Conservation (phyloP, 1,140 invertebrate species). For the Rhizoglyphus robini region DNA sequence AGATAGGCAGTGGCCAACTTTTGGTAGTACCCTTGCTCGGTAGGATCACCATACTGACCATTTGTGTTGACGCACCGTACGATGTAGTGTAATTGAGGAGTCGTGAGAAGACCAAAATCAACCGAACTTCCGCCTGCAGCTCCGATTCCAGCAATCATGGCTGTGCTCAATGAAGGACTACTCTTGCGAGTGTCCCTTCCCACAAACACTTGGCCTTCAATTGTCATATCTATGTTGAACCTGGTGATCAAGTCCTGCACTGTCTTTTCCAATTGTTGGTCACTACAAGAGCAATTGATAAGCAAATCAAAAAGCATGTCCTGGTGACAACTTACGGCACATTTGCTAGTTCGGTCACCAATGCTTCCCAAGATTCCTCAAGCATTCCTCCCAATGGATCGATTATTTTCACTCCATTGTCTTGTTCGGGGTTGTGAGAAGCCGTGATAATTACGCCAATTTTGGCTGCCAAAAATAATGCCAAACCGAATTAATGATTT, state of each 20-base stretch:
- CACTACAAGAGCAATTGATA: constrained; percentile 30
- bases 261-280: constrained; percentile 33
- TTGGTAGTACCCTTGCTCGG: constrained; percentile 63
- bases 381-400: constrained; percentile 94
- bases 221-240: constrained; percentile 51
- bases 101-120: constrained; percentile 69
- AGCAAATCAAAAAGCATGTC: no score
- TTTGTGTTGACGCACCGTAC: constrained; percentile 62
- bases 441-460: constrained; percentile 98
- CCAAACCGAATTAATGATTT: constrained; percentile 3
- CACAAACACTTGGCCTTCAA: constrained; percentile 43
- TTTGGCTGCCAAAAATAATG: constrained; percentile 35
- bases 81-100: constrained; percentile 81
- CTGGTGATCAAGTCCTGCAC: constrained; percentile 42
- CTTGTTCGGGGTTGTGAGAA: constrained; percentile 87
- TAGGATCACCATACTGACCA: constrained; percentile 50
- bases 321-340: constrained; percentile 46
- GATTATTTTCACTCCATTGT: constrained; percentile 94
- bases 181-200: constrained; percentile 45
- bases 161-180: constrained; percentile 50
- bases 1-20: constrained; percentile 69
- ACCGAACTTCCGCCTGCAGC: constrained; percentile 47
- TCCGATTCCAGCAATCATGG: constrained; percentile 55
- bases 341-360: constrained; percentile 73
- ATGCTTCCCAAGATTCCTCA: constrained; percentile 70